Evolutionary conservation across 2,888 invertebrate species (phyloP), one percentile per base, ranked within the genome.

Genomic region (Syrista parreyssii): DNA sequence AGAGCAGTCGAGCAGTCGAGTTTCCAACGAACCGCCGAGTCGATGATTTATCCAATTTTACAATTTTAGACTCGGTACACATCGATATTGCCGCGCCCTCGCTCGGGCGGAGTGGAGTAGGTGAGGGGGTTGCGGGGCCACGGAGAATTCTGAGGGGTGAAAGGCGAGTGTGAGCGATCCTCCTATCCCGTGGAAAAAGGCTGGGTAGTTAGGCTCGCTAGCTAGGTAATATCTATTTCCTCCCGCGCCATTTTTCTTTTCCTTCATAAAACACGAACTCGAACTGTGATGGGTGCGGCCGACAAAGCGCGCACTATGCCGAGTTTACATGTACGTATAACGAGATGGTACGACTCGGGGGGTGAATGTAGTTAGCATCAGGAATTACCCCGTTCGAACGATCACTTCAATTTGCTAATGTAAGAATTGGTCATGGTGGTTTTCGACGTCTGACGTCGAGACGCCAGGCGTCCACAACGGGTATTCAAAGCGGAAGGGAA

Each of bases 201-300:
- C 75, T 33, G 84, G 82, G 84, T 85, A 85, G 87, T 87, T 88
- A 87, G 86, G 85, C 84, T 84, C 69, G 31, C 83, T 15, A 40
- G 87, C 87, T 88, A 85, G 87, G 86, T 88, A 89, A 90, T 90
- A 90, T 90, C 90, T 90, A 89, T 90, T 90, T 90, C 89, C 90
- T 87, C 80, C 80, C 83, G 79, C 88, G 87, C 87, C 88, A 87
- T 88, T 88, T 88, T 86, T 88, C 86, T 88, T 85, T 40, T 86
- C 84, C 85, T 87, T 83, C 80, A 84, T 88, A 86, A 87, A 89
- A 88, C 85, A 86, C 84, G 80, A 84, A 72, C 81, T 80, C 77
- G 80, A 84, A 72, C 81, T 79, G 76, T 30, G 82, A 82, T 75
- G 75, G 72, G 74, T 75, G 71, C 36, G 74, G 76, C 73, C 68